A percentile compares a stretch with the other conserved stretches of the same genome.
These are phyloP conservation scores for Champsocephalus esox DNA, from an alignment of 2,797 vertebrate genomes.

Conservation along the genomic window DNA sequence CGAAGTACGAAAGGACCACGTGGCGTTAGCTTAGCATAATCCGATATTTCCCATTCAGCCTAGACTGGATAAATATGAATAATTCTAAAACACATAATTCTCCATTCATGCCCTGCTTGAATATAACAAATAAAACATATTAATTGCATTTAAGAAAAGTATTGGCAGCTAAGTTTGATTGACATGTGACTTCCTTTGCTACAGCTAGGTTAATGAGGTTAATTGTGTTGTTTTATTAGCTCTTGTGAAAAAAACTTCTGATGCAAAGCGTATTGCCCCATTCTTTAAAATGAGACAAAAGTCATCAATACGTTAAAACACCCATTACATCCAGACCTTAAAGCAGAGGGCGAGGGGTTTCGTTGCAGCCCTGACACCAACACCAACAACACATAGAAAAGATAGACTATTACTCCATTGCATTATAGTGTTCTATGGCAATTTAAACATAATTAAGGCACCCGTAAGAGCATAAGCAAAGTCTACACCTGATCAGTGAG, in stretches of 20 bases:
- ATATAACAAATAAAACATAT: background rate
- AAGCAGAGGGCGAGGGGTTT: background rate
- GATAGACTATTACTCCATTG: background rate
- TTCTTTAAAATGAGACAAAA: background rate
- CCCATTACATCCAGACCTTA: slow-evolving; percentile 5
- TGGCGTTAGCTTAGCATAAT: background rate
- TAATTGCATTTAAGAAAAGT: background rate
- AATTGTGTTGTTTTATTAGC: background rate
- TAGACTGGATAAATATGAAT: background rate
- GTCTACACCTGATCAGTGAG: slow-evolving; percentile 2
- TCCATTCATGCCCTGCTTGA: background rate
- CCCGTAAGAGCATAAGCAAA: background rate
- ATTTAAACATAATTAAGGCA: slow-evolving; percentile 50
- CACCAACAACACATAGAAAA: background rate
- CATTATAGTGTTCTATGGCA: slow-evolving; percentile 20
- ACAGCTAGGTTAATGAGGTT: background rate
- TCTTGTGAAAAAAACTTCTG: background rate
- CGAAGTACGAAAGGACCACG: background rate
- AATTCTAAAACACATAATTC: background rate
- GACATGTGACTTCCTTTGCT: background rate
- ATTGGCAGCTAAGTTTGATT: background rate
- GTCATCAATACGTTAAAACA: background rate
- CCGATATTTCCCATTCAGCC: background rate
- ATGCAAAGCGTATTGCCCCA: background rate
- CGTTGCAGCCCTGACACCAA: slow-evolving; percentile 19